Evolutionary conservation across 2,797 vertebrate genomes (phyloP).

Genomic region (Ptychobarbus kaznakovi): DNA sequence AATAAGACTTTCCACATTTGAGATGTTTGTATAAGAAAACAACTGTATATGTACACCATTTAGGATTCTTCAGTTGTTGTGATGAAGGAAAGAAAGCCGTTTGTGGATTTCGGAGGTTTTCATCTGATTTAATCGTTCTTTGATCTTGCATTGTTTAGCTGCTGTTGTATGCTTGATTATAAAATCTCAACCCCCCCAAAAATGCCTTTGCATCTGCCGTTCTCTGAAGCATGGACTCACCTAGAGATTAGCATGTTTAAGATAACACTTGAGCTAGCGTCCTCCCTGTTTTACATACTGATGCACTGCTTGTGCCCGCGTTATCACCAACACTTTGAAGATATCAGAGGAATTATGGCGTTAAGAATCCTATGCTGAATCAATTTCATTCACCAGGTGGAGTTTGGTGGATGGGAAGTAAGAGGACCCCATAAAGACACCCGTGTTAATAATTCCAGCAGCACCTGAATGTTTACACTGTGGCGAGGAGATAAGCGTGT

Average conservation of each 20-base stretch:
- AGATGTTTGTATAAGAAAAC: background rate
- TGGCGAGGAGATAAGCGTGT: conserved; percentile 69
- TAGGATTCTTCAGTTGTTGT: background rate
- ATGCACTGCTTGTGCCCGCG: conserved; percentile 40
- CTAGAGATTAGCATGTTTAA: conserved; percentile 58
- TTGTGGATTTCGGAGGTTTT: conserved; percentile 4
- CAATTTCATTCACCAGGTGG: conserved; percentile 54
- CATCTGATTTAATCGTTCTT: conserved; percentile 23
- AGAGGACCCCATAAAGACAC: conserved; percentile 57
- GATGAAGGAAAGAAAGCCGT: background rate
- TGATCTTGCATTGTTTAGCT: background rate
- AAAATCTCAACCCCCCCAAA: background rate
- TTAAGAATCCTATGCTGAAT: conserved; percentile 58
- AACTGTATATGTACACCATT: background rate
- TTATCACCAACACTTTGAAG: conserved; percentile 65
- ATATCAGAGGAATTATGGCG: conserved; percentile 66
- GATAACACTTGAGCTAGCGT: conserved; percentile 53
- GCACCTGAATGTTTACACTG: conserved; percentile 64
- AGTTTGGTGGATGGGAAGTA: conserved; percentile 48
- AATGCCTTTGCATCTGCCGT: background rate
- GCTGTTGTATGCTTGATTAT: conserved; percentile 8
- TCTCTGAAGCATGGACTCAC: conserved; percentile 47
- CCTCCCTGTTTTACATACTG: conserved; percentile 63
- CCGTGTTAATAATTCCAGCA: conserved; percentile 62
- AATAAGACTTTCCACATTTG: background rate